Evolutionary conservation across 2,113 vertebrate genomes (phyloP).

Genomic region (Pterocles gutturalis): DNA sequence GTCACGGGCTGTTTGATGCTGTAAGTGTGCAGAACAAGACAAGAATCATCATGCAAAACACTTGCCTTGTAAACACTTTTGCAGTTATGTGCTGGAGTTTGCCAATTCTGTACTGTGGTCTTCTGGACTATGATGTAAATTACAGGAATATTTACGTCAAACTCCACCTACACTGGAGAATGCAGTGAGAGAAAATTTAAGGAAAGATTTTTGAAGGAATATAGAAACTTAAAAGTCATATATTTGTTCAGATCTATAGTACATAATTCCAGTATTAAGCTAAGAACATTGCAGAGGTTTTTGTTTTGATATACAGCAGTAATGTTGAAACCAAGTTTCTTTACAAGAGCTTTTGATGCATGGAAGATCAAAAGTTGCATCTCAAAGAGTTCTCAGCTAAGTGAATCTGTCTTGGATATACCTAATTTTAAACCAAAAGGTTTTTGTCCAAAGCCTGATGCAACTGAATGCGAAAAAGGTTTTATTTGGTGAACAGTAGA

Average conservation of each 20-base stretch:
- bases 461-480: neutral
- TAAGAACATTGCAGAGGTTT: neutral
- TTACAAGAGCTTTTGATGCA: neutral
- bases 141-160: neutral
- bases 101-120: neutral
- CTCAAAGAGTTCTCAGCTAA: neutral
- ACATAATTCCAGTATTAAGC: neutral
- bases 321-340: neutral
- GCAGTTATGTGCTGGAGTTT: neutral
- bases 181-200: neutral
- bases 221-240: rapidly evolving
- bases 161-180: neutral
- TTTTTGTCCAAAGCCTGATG: neutral
- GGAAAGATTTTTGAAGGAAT: neutral
- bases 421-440: neutral
- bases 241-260: neutral
- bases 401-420: neutral
- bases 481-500: neutral
- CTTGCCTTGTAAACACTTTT: neutral
- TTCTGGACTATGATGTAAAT: neutral
- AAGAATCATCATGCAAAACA: neutral
- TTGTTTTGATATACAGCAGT: neutral
- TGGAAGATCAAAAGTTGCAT: neutral
- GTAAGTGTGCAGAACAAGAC: neutral
- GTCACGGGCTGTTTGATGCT: neutral